Conservation (phyloP, 2,888 invertebrate genomes). For the Andrena flavipes region DNA sequence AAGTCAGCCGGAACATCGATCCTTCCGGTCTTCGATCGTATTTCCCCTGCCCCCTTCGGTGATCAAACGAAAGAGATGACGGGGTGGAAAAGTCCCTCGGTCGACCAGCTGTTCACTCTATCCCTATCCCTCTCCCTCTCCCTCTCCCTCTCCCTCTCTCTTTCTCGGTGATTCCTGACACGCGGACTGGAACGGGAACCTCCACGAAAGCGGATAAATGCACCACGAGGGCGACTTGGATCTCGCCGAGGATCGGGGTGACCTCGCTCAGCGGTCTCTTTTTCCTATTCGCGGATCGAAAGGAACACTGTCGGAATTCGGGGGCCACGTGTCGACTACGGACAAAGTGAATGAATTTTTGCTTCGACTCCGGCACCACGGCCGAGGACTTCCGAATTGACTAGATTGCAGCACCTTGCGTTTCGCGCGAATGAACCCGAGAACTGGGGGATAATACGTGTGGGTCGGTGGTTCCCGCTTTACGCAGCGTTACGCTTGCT, state of each 20-base stretch:
- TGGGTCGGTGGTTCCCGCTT: neutral
- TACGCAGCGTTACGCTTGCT: neutral
- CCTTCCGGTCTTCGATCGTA: constrained; percentile 37
- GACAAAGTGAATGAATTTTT: constrained; percentile 33
- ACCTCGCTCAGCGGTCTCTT: no score
- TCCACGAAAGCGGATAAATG: neutral
- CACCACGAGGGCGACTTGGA: neutral
- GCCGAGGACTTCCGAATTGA: constrained; percentile 64
- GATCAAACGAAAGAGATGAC: neutral
- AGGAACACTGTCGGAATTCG: constrained; percentile 25
- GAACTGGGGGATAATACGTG: constrained; percentile 32
- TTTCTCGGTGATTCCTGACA: constrained; percentile 10
- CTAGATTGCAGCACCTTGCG: constrained; percentile 64
- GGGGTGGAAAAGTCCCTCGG: constrained; percentile 6
- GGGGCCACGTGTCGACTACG: constrained; percentile 6
- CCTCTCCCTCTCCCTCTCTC: no score
- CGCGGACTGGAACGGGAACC: constrained; percentile 29
- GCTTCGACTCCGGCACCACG: constrained; percentile 38
- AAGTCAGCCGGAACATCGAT: constrained; percentile 74
- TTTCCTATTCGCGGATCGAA: neutral
- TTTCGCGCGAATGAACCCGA: constrained; percentile 40
- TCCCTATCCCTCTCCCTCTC: no score
- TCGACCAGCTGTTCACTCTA: constrained; percentile 42
- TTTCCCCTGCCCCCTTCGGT: constrained; percentile 30
- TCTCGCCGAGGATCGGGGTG: neutral